Conservation (phyloP, 2,113 vertebrate genomes). For the Collichthys lucidus region DNA sequence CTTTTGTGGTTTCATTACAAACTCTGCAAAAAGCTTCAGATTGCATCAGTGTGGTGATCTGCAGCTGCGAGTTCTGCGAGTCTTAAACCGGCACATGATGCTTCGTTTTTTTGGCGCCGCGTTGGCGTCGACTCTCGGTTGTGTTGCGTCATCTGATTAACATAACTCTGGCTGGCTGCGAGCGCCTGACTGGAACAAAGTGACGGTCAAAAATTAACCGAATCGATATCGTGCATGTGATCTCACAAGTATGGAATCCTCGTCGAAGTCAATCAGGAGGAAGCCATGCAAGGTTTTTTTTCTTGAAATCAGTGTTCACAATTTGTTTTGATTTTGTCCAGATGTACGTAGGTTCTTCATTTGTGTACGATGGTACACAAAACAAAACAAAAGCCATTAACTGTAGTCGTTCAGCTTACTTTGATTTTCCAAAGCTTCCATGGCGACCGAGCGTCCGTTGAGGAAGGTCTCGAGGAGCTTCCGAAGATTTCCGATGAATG, state of each 20-base stretch:
- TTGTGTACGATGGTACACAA: not conserved
- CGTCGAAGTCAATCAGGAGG: not conserved
- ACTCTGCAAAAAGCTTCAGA: not conserved
- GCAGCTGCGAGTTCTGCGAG: constrained; percentile 30
- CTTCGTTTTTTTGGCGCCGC: not conserved
- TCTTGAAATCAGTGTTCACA: not conserved
- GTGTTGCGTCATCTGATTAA: constrained; percentile 18
- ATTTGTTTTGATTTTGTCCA: not conserved
- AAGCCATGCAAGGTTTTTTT: not conserved
- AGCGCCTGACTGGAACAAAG: not conserved
- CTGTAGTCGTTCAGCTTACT: too few relatives aligned
- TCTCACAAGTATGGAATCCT: not conserved
- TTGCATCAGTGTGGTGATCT: constrained; percentile 18
- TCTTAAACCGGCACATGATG: constrained; percentile 1
- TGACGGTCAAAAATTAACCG: constrained; percentile 4
- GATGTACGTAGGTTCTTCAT: not conserved
- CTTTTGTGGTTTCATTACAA: not conserved
- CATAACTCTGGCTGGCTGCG: not conserved
- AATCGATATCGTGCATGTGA: not conserved
- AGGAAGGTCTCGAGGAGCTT: not conserved
- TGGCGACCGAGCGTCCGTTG: not conserved
- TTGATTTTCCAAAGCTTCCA: not conserved
- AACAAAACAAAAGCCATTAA: not conserved
- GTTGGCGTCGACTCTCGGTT: not conserved
- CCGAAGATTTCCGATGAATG: too few relatives aligned